Conservation (phyloP, 2,888 invertebrate species). For the Catocala sponsa region DNA sequence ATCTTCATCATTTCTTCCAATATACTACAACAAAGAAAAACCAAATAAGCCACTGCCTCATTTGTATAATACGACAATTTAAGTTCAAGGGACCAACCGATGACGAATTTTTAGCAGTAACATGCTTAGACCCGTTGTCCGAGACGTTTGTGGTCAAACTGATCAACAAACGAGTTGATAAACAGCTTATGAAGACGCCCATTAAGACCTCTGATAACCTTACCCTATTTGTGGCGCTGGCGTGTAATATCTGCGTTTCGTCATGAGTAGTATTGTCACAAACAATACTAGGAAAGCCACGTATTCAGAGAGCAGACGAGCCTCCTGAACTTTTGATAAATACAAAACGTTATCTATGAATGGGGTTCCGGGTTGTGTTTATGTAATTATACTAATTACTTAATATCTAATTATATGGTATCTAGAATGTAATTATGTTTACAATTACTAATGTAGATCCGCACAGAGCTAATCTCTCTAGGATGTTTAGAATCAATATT, state of each 20-base stretch:
- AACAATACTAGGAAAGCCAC: conserved; percentile 25
- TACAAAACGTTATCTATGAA: background rate
- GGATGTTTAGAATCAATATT: too few relatives aligned
- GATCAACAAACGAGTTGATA: conserved; percentile 60
- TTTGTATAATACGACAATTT: conserved; percentile 57
- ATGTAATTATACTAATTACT: conserved; percentile 7
- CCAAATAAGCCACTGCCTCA: conserved; percentile 28
- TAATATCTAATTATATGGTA: too few relatives aligned
- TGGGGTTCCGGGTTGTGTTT: conserved; percentile 31
- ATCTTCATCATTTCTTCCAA: conserved; percentile 85
- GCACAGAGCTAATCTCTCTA: too few relatives aligned
- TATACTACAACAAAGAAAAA: conserved; percentile 75
- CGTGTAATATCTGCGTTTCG: conserved; percentile 56
- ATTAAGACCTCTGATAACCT: conserved; percentile 67
- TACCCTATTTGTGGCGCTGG: conserved; percentile 53
- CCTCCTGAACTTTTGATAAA: conserved; percentile 61
- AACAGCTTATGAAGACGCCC: conserved; percentile 70
- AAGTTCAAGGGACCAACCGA: conserved; percentile 61
- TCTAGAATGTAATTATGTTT: too few relatives aligned
- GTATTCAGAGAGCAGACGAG: conserved; percentile 60
- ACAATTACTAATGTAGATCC: too few relatives aligned
- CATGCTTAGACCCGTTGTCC: conserved; percentile 57
- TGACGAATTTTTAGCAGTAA: conserved; percentile 56
- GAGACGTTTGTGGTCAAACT: conserved; percentile 66
- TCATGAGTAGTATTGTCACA: conserved; percentile 46